These are phyloP conservation scores for Ricordea florida DNA, from an alignment of 92 coral and sea anemone species.

Conservation along the genomic window DNA sequence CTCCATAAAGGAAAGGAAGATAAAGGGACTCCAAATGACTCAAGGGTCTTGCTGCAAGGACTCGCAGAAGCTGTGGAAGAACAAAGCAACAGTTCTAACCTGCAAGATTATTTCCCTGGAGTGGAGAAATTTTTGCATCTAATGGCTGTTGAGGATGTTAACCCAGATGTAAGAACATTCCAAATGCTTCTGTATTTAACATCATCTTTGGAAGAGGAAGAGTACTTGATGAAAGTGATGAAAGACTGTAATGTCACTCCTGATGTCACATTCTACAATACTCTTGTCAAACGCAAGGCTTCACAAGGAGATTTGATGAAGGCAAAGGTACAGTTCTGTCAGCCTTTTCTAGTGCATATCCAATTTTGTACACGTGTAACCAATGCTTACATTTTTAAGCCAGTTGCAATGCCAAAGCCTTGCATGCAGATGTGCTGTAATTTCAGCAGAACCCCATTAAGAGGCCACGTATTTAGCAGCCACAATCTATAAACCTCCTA, in stretches of 20 bases:
- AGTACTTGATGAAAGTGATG: conserved; percentile 59
- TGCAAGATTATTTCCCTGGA: conserved; percentile 57
- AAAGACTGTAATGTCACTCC: conserved; percentile 66
- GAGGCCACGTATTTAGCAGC: no score
- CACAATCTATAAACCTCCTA: no score
- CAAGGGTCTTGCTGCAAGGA: no score
- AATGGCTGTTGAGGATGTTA: conserved; percentile 82
- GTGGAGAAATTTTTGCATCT: conserved; percentile 69
- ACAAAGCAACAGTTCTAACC: neutral
- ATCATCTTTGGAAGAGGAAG: conserved; percentile 48
- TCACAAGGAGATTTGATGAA: conserved; percentile 25
- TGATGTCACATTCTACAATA: conserved; percentile 69
- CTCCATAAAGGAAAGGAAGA: neutral
- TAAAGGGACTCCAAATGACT: no score
- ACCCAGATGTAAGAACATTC: conserved; percentile 83
- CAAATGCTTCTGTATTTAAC: conserved; percentile 69
- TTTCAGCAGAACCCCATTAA: no score
- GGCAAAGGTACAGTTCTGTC: conserved; percentile 69
- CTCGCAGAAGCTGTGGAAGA: neutral
- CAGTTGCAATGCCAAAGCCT: no score
- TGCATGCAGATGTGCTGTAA: no score
- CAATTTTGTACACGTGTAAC: no score
- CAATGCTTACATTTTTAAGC: no score
- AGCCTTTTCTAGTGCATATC: no score
- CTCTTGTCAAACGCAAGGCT: conserved; percentile 66